Percentiles rank a stretch among this genome's conserved stretches.
Evolutionary conservation across 2,888 invertebrate species (phyloP).

Genomic region (Napeogenes sylphis): DNA sequence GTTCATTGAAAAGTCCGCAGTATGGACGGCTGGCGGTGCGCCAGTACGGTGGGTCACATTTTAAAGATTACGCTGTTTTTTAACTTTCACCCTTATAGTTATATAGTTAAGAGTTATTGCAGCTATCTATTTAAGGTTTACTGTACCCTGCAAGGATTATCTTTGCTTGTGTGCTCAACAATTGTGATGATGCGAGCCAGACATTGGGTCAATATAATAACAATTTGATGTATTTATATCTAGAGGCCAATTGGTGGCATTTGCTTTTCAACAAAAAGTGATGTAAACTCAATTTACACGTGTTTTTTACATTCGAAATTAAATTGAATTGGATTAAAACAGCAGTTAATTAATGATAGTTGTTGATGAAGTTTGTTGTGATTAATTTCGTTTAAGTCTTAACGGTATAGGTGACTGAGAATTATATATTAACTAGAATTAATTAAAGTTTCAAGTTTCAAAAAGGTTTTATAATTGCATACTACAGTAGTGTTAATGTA

Average conservation of each 20-base stretch:
- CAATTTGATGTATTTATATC: conserved; percentile 19
- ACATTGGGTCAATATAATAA: conserved; percentile 28
- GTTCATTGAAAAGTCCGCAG: conserved; percentile 77
- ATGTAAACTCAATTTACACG: background rate
- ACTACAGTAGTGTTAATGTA: conserved; percentile 12
- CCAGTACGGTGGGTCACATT: conserved; percentile 47
- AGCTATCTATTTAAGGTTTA: conserved; percentile 15
- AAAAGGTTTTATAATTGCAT: conserved; percentile 1
- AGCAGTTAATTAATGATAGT: no score
- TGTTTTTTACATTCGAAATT: background rate
- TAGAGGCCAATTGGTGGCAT: conserved; percentile 18
- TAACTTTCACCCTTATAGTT: conserved; percentile 21
- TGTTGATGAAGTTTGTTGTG: no score
- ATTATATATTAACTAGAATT: no score
- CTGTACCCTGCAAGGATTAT: conserved; percentile 53
- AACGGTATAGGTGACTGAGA: no score
- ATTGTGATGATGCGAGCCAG: conserved; percentile 62
- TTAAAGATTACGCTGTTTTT: conserved; percentile 17
- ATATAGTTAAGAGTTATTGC: conserved; percentile 13
- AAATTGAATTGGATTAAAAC: no score
- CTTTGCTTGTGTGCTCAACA: conserved; percentile 61
- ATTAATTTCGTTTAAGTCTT: no score
- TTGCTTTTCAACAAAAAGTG: background rate
- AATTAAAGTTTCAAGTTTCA: no score
- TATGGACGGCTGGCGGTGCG: conserved; percentile 66